phyloP scores from a whole-genome alignment of 2,113 vertebrate genomes.

The Naja naja region DNA sequence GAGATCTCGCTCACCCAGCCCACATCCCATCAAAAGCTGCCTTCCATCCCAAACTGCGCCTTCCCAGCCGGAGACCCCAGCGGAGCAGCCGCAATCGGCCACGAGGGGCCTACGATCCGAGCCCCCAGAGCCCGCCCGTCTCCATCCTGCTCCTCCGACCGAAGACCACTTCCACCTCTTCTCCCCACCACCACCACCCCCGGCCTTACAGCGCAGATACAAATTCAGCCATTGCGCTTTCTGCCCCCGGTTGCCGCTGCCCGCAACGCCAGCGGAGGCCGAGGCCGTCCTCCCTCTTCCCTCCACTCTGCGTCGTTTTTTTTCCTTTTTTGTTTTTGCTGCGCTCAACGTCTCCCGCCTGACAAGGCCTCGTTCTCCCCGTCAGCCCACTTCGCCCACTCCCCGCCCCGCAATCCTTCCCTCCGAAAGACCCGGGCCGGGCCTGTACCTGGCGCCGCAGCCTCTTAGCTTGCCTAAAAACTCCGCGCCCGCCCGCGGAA shows the following conservation, averaged over 20 bases:
- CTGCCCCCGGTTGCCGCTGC: not conserved
- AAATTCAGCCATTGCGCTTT: not conserved
- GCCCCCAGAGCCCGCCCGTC: not conserved
- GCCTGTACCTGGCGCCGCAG: not conserved
- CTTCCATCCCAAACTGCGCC: not conserved
- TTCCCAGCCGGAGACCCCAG: not conserved
- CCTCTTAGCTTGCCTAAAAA: not conserved
- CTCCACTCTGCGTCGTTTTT: not conserved
- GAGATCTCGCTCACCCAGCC: not conserved
- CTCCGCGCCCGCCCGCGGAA: slow-evolving; percentile 5
- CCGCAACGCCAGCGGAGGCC: not conserved
- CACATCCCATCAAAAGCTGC: not conserved
- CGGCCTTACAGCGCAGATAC: not conserved
- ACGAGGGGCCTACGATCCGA: not conserved
- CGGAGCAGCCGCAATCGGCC: not conserved
- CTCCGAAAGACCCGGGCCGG: not conserved
- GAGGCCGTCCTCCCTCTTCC: not conserved
- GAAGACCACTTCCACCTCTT: too few relatives aligned
- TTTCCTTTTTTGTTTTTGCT: not conserved
- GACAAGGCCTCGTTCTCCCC: not conserved
- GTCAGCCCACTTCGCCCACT: not conserved
- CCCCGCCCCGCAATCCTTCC: not conserved
- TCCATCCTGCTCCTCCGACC: not conserved
- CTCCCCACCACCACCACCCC: not conserved
- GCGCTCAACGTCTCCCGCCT: not conserved